Percentiles rank a stretch among this genome's conserved stretches.
These are phyloP conservation scores for Ormyrus thymus DNA, from an alignment of 2,888 invertebrate species.

Conservation along the genomic window DNA sequence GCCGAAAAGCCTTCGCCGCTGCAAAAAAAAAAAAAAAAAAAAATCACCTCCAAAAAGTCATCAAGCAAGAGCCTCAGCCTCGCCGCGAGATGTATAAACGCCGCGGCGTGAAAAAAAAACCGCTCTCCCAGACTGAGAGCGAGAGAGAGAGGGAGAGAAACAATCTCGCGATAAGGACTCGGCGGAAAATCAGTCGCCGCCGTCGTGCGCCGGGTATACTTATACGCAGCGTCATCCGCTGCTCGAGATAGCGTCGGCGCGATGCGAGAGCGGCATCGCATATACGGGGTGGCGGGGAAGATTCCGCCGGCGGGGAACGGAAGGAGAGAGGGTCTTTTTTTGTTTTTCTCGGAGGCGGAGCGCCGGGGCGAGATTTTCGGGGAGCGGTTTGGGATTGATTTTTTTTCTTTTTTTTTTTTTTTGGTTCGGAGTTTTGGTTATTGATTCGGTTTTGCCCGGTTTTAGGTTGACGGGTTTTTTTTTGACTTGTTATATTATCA, in stretches of 20 bases:
- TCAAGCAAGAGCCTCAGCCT: slow-evolving; percentile 9
- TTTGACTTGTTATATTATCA: no score
- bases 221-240: slow-evolving; percentile 19
- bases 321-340: no score
- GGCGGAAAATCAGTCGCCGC: slow-evolving; percentile 61
- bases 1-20: not conserved
- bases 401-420: no score
- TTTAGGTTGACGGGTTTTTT: no score
- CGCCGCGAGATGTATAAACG: slow-evolving; percentile 9
- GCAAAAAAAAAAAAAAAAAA: not conserved
- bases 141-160: slow-evolving; percentile 34
- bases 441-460: no score
- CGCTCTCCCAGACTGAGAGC: not conserved
- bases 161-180: slow-evolving; percentile 35
- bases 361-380: no score
- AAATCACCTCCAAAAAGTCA: slow-evolving; percentile 43
- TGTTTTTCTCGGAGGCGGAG: no score
- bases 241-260: slow-evolving; percentile 20
- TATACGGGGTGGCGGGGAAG: no score
- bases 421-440: no score
- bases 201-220: slow-evolving; percentile 35
- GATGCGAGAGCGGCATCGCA: not conserved
- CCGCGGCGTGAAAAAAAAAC: slow-evolving; percentile 54
- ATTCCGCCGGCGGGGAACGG: no score
- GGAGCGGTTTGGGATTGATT: no score